These are phyloP conservation scores for Leptocoma aspasia DNA, from an alignment of 2,113 vertebrate species.

Conservation along the genomic window DNA sequence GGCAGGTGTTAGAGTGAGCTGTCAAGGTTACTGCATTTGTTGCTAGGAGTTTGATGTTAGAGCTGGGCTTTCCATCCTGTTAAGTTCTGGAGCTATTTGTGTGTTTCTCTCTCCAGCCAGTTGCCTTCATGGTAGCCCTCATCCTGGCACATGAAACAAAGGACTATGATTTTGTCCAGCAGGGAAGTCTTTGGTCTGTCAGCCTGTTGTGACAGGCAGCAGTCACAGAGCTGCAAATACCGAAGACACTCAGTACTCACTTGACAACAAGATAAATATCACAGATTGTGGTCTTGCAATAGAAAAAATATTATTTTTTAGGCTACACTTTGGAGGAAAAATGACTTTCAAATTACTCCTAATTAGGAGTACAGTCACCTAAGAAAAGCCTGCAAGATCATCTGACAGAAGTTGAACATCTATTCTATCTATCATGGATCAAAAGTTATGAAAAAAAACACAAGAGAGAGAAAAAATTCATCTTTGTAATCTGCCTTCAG, in stretches of 20 bases:
- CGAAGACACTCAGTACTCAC: background rate
- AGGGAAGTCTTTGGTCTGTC: background rate
- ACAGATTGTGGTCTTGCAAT: background rate
- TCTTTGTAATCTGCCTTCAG: background rate
- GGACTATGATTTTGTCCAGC: background rate
- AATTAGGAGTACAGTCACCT: background rate
- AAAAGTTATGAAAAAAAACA: background rate
- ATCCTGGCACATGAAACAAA: background rate
- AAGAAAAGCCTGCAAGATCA: background rate
- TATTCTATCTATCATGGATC: background rate
- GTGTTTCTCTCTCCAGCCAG: background rate
- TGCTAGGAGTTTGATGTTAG: background rate
- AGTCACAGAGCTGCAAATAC: background rate
- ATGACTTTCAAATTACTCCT: background rate
- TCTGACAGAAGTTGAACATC: background rate
- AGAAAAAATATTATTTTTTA: background rate
- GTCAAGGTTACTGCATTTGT: background rate
- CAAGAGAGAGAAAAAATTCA: background rate
- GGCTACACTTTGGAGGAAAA: background rate
- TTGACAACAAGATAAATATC: fast-evolving
- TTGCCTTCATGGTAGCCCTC: background rate
- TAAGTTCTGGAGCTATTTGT: background rate
- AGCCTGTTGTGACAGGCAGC: background rate
- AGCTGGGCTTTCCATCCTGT: background rate
- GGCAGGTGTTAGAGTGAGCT: background rate